These are phyloP conservation scores for Opisthocomus hoazin DNA, from an alignment of 2,113 vertebrate species.

Conservation along the genomic window DNA sequence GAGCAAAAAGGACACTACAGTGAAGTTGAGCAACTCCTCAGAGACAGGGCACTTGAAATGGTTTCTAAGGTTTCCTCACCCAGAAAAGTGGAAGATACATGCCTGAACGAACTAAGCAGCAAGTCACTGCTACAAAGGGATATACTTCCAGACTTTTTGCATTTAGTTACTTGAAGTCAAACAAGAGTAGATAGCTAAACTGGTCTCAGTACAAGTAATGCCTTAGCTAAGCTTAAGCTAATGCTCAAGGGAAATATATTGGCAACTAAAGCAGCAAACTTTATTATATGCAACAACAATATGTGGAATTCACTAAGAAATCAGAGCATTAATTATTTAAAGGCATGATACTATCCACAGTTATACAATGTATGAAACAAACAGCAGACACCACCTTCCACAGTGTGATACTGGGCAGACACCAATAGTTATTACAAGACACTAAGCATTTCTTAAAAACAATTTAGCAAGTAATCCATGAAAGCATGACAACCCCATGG, in stretches of 20 bases:
- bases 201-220: background rate
- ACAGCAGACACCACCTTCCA: background rate
- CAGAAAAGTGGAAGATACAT: background rate
- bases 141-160: background rate
- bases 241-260: background rate
- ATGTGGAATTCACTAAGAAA: background rate
- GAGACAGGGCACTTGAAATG: accelerated
- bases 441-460: background rate
- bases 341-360: background rate
- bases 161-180: background rate
- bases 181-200: background rate
- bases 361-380: background rate
- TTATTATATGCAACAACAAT: background rate
- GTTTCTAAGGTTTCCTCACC: background rate
- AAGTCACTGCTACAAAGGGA: background rate
- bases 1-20: background rate
- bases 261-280: background rate
- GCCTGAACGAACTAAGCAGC: background rate
- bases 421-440: background rate
- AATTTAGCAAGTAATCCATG: background rate
- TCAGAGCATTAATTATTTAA: background rate
- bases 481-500: background rate
- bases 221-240: too few species aligned
- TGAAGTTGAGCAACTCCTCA: background rate
- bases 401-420: background rate